Conservation (phyloP, 1,140 invertebrate genomes). For the Solen grandis region DNA sequence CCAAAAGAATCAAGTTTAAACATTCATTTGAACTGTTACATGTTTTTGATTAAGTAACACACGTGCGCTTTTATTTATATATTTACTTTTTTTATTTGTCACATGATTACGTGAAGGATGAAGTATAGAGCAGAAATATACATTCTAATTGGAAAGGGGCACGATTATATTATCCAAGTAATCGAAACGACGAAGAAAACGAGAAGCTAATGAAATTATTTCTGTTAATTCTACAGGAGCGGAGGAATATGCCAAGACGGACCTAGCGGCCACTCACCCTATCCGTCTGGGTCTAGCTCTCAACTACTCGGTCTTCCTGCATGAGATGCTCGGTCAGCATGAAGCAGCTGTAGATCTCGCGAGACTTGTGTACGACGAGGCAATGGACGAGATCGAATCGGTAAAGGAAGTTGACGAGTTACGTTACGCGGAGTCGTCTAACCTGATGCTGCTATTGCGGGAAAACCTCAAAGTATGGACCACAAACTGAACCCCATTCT, state of each 20-base stretch:
- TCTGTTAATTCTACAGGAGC: slow-evolving; percentile 26
- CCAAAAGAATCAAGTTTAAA: no score
- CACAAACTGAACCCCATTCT: no score
- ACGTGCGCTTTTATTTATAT: no score
- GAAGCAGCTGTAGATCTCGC: slow-evolving; percentile 1
- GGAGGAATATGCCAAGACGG: slow-evolving; percentile 6
- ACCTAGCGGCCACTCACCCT: slow-evolving; percentile 21
- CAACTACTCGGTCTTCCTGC: slow-evolving; percentile 40
- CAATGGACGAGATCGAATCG: slow-evolving; percentile 34
- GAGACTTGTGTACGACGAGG: slow-evolving; percentile 38
- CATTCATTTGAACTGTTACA: no score
- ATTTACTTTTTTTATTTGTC: no score
- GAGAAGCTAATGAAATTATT: no score
- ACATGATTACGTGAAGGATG: no score
- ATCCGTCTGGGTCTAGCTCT: slow-evolving; percentile 24
- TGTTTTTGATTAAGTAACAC: no score
- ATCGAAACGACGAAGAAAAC: no score
- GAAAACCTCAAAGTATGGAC: slow-evolving; percentile 27
- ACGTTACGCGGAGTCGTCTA: slow-evolving; percentile 1
- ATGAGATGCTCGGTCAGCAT: slow-evolving; percentile 27
- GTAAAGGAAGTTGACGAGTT: slow-evolving; percentile 6
- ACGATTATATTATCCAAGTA: no score
- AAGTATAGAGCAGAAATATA: no score
- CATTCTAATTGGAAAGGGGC: no score
- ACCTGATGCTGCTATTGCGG: slow-evolving; percentile 13